Base-by-base conservation (phyloP, 2,888 invertebrate genomes). In the Argyra leucocephala region DNA sequence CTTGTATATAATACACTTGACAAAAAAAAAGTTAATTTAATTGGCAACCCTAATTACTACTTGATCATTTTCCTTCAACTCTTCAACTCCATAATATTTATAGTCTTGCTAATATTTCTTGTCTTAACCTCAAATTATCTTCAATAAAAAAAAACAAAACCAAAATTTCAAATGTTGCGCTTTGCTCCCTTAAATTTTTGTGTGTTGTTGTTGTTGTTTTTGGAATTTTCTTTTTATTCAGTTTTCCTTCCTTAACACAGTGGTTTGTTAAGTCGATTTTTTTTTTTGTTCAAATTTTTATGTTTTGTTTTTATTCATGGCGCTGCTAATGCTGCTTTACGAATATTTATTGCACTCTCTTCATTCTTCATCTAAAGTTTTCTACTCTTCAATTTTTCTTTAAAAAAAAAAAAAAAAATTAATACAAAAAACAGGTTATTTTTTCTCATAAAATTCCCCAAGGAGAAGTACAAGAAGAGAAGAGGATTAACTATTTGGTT, bases 401-500 rank as follows among this genome's bases (percentile, higher is more conserved):
- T n/a, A n/a, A n/a, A n/a, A n/a, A n/a, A n/a, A n/a, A n/a, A n/a
- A 7, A 10, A 31, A 31, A 10, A 31, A 31, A 31, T 48, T 18
- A 12, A 48, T 18, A 48, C 5, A n/a, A 48, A 15, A 48, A 48
- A 48, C 48, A 48, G 48, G 48, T 48, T 48, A n/a, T n/a, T 48
- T 48, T 48, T 48, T 48, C 48, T 48, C 48, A 48, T 48, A n/a
- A 48, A 48, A 48, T 48, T 48, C 48, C 15, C 48, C 48, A 48
- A 48, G n/a, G 48, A 48, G 18, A 48, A 18, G 12, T 48, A 12
- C 4, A 48, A 48, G n/a, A n/a, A 48, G 48, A 18, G 48, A 48
- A 18, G 48, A 48, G 37, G 18, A 48, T 18, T n/a, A 31, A 31
- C 10, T 31, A 31, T 48, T 48, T 48, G 12, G 48, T 48, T 48